Evolutionary conservation across 1,140 invertebrate genomes (phyloP), one percentile per base, ranked within the genome.

Genomic region (Caenorhabditis briggsae): DNA sequence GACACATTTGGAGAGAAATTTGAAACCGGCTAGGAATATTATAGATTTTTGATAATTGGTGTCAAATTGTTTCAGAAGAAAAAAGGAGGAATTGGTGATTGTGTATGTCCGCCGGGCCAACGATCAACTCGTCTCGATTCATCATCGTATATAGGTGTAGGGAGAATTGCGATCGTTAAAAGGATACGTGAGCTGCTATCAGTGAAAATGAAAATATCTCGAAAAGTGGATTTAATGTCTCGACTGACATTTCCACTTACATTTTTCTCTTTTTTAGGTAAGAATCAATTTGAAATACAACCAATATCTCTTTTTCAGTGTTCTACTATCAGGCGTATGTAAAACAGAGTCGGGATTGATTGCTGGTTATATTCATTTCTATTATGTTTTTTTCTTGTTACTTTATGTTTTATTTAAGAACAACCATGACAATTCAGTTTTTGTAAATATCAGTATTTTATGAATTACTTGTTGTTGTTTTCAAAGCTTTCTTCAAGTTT

Each of bases 181-280:
- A 82, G 64, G 50, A 84, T 53, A 53, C 65, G 59, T 2, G 50
- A 65, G 50, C 41, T 84, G 8, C 6, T 70, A 74, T 55, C 70
- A 56, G 56, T 48, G n/a, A 88, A 84, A 16, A 70, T 88, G 25
- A 90, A 91, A 7, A 53, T 91, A 5, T 91, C 90, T 7, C 89
- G 92, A 59, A 90, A 88, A 55, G 89, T 91, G 25, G 90, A 91
- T 87, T 82, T 92, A 25, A 82, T 91, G 41, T 90, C 89, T 0
- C 70, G 90, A 61, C 86, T 88, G 84, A 88, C 83, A 25, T 90
- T 92, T 48, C 89, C 90, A 25, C 74, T 90, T 8, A 78, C 70
- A 23, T 78, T 78, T 14, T 78, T 78, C 70, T 78, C 70, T 7
- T 78, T 78, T 78, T 78, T 78, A 78, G 53, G 70, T 78, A 7